Evolutionary conservation across 1,140 invertebrate species (phyloP), one percentile per base, ranked within the genome.

Genomic region (Drosophila repleta): DNA sequence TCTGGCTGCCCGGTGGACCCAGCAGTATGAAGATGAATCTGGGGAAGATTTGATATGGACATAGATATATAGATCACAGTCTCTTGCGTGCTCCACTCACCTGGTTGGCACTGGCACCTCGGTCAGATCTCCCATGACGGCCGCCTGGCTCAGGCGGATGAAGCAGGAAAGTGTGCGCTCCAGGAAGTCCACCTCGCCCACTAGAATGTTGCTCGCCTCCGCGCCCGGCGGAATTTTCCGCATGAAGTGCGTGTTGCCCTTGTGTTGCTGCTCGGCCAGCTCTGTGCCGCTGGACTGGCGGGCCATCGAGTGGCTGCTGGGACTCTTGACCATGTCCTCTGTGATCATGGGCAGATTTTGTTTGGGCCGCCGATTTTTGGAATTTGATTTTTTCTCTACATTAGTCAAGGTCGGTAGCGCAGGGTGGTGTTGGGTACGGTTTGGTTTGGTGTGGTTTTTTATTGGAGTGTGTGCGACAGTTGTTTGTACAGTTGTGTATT

Each of bases 111-210:
- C 97, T 32, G 98, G 98, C 49, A 99, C 98, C 94, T 99, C 98
- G 10, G 98, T 99, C 21, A 99, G 92, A 92, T 99, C 97, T 3
- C 97, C 98, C 92, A 99, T 94, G 67, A 97, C 94, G n/a, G 95
- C 94, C 8, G 97, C 96, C 73, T 97, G 95, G 88, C 95, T 96
- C 10, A 99, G 94, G 51, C 99, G 94, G 53, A 99, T 95, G 91
- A 99, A 99, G 8, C 96, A 98, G 62, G 97, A 97, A 46, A 99
- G 92, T 0, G 97, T 95, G 89, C 97, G 96, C 56, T 97, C 95
- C 20, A 99, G 93, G 92, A 99, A 99, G 91, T 99, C 98, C 3
- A 99, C 96, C 93, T 99, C 98, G 8, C 99, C 99, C 1, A 99
- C 97, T 8, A 99, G 93, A 81, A 99, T 98, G 92, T 99, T 99